Evolutionary conservation across 2,797 vertebrate species (phyloP).

Genomic region (Artibeus lituratus): DNA sequence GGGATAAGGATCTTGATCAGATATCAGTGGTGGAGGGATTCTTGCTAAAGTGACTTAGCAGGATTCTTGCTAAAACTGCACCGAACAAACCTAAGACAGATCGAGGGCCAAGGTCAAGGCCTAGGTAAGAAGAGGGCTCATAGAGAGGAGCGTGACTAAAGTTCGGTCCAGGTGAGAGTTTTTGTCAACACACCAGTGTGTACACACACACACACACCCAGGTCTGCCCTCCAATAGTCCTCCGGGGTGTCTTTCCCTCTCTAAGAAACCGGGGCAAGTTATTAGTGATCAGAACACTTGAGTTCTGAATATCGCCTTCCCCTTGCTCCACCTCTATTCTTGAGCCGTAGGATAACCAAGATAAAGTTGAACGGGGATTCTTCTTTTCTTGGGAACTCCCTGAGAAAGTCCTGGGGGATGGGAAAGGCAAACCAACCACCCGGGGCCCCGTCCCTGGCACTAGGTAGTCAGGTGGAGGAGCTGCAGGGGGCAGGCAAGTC

Average conservation of each 20-base stretch:
- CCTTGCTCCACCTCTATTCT: neutral
- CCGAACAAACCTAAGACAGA: neutral
- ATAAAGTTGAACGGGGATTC: too few species aligned
- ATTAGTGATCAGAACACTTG: neutral
- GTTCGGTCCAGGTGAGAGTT: neutral
- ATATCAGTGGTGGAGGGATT: neutral
- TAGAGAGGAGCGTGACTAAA: neutral
- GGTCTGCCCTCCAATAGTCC: neutral
- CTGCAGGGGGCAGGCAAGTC: neutral
- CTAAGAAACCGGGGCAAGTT: neutral
- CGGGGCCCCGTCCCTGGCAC: too few species aligned
- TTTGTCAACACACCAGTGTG: neutral
- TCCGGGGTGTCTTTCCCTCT: neutral
- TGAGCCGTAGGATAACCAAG: neutral
- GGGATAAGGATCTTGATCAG: neutral
- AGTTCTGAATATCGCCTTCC: neutral
- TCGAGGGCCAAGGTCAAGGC: neutral
- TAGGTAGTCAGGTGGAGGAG: neutral
- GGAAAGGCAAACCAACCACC: neutral
- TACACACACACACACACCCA: neutral
- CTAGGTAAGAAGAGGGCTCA: neutral
- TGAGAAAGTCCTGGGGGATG: neutral
- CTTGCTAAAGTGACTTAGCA: neutral
- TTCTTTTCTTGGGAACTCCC: neutral
- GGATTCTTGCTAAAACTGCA: neutral